Percentiles rank a stretch among this genome's conserved stretches.
phyloP scores from a whole-genome alignment of 2,888 invertebrate species.

The Dugesia japonica region DNA sequence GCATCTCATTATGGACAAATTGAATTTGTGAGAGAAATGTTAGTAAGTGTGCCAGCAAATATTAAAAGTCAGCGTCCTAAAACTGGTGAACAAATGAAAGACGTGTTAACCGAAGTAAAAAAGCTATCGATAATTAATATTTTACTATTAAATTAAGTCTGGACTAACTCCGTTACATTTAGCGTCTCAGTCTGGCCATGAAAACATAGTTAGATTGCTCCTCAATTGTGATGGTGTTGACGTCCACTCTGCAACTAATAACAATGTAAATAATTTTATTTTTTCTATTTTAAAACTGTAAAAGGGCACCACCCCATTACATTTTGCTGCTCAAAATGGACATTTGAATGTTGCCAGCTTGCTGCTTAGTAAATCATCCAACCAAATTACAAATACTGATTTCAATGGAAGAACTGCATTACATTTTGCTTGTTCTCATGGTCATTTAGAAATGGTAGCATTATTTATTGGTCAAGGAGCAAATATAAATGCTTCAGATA shows the following conservation, averaged over 20 bases:
- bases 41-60: constrained; percentile 79
- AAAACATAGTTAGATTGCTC: constrained; percentile 81
- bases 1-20: constrained; percentile 93
- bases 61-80: constrained; percentile 68
- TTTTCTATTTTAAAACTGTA: constrained; percentile 37
- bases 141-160: constrained; percentile 54
- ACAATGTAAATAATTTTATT: constrained; percentile 40
- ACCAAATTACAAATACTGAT: constrained; percentile 64
- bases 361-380: constrained; percentile 80
- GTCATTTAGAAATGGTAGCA: constrained; percentile 94
- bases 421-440: constrained; percentile 86
- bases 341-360: constrained; percentile 90
- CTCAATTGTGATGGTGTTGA: constrained; percentile 91
- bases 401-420: constrained; percentile 87
- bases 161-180: constrained; percentile 91
- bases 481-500: constrained; percentile 89
- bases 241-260: constrained; percentile 65
- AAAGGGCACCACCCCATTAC: constrained; percentile 87
- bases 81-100: constrained; percentile 33
- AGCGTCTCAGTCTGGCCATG: constrained; percentile 90
- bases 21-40: constrained; percentile 78
- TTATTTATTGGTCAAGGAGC: constrained; percentile 91
- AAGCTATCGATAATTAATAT: too few relatives aligned
- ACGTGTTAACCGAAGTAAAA: constrained; percentile 35
- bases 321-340: constrained; percentile 90